These are phyloP conservation scores for Baryphthengus martii DNA, from an alignment of 2,113 vertebrate genomes.

Conservation along the genomic window DNA sequence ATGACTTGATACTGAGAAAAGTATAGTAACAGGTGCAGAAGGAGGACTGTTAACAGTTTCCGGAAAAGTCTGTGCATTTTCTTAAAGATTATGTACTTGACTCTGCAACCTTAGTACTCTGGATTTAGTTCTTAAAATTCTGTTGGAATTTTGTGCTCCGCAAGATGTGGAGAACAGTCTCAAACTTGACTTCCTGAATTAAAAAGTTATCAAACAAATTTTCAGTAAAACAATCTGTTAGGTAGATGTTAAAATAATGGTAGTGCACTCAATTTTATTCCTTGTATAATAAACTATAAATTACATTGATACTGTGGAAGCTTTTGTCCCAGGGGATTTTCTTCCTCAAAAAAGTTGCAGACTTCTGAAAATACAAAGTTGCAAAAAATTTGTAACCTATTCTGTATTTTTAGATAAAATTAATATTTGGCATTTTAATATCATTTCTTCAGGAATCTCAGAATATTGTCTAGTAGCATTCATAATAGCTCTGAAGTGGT, in stretches of 20 bases:
- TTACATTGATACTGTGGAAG: slow-evolving; percentile 21
- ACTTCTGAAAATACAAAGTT: not conserved
- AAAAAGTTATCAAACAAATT: not conserved
- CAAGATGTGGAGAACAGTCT: not conserved
- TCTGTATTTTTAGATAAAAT: not conserved
- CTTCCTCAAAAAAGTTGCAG: not conserved
- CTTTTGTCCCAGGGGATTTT: not conserved
- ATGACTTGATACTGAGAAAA: not conserved
- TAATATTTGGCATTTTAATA: not conserved
- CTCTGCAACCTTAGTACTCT: not conserved
- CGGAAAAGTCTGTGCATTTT: not conserved
- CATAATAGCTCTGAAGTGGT: slow-evolving; percentile 25
- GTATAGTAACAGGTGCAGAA: not conserved
- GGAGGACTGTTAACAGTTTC: not conserved
- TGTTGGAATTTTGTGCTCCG: not conserved
- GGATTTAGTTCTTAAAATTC: not conserved
- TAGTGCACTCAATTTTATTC: not conserved
- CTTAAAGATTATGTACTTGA: not conserved
- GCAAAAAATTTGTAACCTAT: not conserved
- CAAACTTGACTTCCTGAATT: not conserved
- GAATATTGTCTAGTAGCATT: not conserved
- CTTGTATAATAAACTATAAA: not conserved
- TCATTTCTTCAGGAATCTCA: not conserved
- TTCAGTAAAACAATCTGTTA: not conserved
- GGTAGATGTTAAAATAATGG: not conserved